phyloP scores from a whole-genome alignment of 2,888 invertebrate genomes.

The Marasmarcha lunaedactyla region DNA sequence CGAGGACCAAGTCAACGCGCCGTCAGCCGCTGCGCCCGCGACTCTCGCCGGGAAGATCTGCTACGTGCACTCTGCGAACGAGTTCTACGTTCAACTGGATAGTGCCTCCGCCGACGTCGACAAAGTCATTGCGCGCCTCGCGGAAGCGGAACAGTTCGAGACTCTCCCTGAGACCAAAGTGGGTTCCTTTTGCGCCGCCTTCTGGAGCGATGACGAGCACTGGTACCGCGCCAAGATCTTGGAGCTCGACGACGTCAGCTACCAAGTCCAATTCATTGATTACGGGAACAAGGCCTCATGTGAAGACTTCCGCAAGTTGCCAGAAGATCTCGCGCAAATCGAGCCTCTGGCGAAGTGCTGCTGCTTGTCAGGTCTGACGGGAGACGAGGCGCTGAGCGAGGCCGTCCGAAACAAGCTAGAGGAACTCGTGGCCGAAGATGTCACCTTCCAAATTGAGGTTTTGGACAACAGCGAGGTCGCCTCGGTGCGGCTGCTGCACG shows the following conservation, averaged over 20 bases:
- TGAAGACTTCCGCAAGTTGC: constrained; percentile 70
- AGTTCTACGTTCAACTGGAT: constrained; percentile 80
- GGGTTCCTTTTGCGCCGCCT: constrained; percentile 74
- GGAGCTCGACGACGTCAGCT: constrained; percentile 65
- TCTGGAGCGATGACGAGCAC: constrained; percentile 73
- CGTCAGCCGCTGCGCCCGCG: too few species aligned
- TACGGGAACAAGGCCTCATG: constrained; percentile 77
- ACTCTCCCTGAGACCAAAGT: constrained; percentile 62
- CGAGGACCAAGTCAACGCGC: constrained; percentile 32
- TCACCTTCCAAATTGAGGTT: constrained; percentile 71
- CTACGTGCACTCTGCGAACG: constrained; percentile 75
- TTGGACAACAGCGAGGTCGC: constrained; percentile 70
- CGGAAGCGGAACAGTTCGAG: constrained; percentile 61
- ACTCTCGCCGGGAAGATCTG: constrained; percentile 68
- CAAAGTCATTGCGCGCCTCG: constrained; percentile 70
- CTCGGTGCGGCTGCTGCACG: constrained; percentile 68
- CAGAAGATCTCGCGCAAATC: constrained; percentile 67
- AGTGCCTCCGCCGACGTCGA: constrained; percentile 68
- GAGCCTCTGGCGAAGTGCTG: constrained; percentile 75
- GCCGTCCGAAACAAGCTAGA: constrained; percentile 40
- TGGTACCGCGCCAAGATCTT: constrained; percentile 77
- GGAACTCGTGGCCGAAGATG: constrained; percentile 34
- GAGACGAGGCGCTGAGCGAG: constrained; percentile 51
- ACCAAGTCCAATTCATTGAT: constrained; percentile 75
- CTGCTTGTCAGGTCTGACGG: constrained; percentile 55